Evolutionary conservation across 2,888 invertebrate genomes (phyloP), one percentile per base, ranked within the genome.

Genomic region (Yponomeuta malinellus): DNA sequence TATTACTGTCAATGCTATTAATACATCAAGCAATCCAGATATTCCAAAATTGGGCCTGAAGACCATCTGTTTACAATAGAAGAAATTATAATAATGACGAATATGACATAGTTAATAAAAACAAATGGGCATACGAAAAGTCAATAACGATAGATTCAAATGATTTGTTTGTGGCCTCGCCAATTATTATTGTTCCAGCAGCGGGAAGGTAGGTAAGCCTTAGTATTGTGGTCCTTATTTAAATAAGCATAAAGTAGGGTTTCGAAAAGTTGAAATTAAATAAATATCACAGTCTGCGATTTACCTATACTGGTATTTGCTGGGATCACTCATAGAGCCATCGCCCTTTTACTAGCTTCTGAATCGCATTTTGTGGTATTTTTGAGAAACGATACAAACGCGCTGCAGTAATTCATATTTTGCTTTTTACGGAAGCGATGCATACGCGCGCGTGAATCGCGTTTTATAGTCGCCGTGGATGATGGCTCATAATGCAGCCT

Each of bases 91-190:
- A 43, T 43, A 43, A 43, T 15, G 15, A 59, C 29, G 29, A 12
- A 67, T 43, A 77, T 78, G 81, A 78, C 82, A 81, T 77, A 67
- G 37, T 78, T 84, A 82, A 85, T 82, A 80, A 79, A 80, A 79
- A 88, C 83, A 84, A 87, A 89, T 88, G 84, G 82, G 78, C 12
- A 68, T 52, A 68, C 68, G 52, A 68, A 68, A 68, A 68, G 68
- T 52, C 68, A 68, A 68, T 68, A 68, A 29, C 68, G 68, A 68
- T 72, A 72, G 71, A 72, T 68, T 73, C 68, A 73, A 72, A 72
- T 73, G 71, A 70, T 70, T 70, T 70, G 72, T 73, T 71, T 72
- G 72, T 72, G 70, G 68, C 68, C 68, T 23, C 65, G 64, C 29
- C 68, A 68, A 68, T 68, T 68, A 48, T 12, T 48, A 12, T 43